Conservation (phyloP, 2,888 invertebrate genomes). For the Hesperia comma region DNA sequence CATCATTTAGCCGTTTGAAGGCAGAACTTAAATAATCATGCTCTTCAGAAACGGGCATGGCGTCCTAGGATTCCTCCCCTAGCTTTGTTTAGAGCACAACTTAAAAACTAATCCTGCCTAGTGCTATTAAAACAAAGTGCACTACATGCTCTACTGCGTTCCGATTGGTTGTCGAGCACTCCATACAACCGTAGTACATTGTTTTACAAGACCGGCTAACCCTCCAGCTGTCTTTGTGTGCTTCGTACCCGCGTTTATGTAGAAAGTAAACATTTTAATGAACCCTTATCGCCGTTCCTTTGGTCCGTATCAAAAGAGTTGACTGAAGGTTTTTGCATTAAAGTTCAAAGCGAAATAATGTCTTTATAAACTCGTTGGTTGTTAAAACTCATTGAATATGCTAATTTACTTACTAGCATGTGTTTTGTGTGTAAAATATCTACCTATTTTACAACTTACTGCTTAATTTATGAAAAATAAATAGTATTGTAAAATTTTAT, state of each 20-base stretch:
- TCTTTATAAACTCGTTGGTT: background rate
- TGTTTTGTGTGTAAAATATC: too few relatives aligned
- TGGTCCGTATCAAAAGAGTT: conserved; percentile 11
- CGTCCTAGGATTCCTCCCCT: conserved; percentile 55
- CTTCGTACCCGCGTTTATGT: conserved; percentile 22
- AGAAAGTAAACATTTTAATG: conserved; percentile 33
- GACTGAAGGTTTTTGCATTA: conserved; percentile 7
- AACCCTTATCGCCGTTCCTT: conserved; percentile 29
- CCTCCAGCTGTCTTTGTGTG: conserved; percentile 36
- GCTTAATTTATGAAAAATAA: too few relatives aligned
- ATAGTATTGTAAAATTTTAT: too few relatives aligned
- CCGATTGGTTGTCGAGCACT: conserved; percentile 61
- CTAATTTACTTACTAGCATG: too few relatives aligned
- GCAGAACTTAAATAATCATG: conserved; percentile 39
- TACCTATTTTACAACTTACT: too few relatives aligned
- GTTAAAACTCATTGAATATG: background rate
- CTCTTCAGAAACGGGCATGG: conserved; percentile 57
- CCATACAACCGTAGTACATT: conserved; percentile 38
- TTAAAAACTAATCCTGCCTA: conserved; percentile 80
- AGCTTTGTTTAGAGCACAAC: conserved; percentile 72
- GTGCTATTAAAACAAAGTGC: conserved; percentile 78
- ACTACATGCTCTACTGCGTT: conserved; percentile 61
- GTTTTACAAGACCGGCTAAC: conserved; percentile 40
- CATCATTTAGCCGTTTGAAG: conserved; percentile 20
- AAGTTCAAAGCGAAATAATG: conserved; percentile 6